These are phyloP conservation scores for Esox masquinongy DNA, from an alignment of 2,797 vertebrate species.

Conservation along the genomic window DNA sequence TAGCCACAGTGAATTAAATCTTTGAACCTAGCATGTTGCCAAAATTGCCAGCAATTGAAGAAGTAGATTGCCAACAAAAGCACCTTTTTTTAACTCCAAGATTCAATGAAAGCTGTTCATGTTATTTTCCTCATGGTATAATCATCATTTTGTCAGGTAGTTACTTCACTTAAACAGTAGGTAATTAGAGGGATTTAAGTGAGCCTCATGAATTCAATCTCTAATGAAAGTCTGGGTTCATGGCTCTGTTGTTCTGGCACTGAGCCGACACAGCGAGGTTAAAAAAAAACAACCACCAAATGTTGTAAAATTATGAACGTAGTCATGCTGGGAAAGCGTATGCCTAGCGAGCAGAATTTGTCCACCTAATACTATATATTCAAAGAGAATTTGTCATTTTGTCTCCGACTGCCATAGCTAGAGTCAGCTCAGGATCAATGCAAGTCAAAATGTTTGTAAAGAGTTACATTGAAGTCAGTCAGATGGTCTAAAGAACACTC, in stretches of 20 bases:
- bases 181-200: slow-evolving; percentile 16
- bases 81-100: neutral
- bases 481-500: neutral
- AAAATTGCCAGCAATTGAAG: slow-evolving; percentile 57
- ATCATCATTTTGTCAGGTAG: slow-evolving; percentile 19
- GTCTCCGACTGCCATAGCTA: neutral
- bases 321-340: neutral
- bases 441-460: neutral
- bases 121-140: slow-evolving; percentile 9
- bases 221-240: slow-evolving; percentile 18
- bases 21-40: slow-evolving; percentile 54
- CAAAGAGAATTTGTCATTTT: neutral
- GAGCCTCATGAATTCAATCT: slow-evolving; percentile 19
- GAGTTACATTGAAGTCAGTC: neutral
- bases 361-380: neutral
- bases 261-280: neutral
- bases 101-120: slow-evolving; percentile 19
- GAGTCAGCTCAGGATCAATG: neutral
- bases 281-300: neutral
- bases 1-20: slow-evolving; percentile 69
- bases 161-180: slow-evolving; percentile 23
- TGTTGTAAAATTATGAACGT: neutral
- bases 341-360: neutral
- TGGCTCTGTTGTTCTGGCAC: neutral
- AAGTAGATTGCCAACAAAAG: slow-evolving; percentile 30